Evolutionary conservation across 37 sponge, comb jelly and placozoan species (phyloP).

Genomic region (Agelas oroides): DNA sequence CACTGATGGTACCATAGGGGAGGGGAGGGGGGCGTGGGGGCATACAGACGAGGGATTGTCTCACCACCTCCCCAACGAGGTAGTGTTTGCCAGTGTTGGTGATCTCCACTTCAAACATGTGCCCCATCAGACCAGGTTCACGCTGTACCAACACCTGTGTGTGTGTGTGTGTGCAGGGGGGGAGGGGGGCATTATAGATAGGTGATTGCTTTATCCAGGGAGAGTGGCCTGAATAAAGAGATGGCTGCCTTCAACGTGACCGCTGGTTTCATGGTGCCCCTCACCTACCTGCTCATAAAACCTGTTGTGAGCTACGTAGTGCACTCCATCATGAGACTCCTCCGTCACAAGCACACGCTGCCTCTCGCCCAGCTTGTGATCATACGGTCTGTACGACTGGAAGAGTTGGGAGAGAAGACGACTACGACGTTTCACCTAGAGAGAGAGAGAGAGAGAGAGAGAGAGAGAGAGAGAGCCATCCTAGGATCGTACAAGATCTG

Average conservation of each 20-base stretch:
- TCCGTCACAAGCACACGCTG: slow-evolving; percentile 87
- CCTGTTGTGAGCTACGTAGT: slow-evolving; percentile 96
- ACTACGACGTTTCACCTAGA: too few relatives aligned
- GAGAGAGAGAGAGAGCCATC: too few relatives aligned
- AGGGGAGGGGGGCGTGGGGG: slow-evolving; percentile 10
- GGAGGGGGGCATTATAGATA: too few relatives aligned
- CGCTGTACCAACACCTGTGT: slow-evolving; percentile 76
- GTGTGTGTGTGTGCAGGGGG: too few relatives aligned
- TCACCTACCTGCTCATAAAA: slow-evolving; percentile 90
- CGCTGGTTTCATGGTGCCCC: not conserved
- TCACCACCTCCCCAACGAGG: slow-evolving; percentile 63
- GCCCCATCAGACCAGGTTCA: slow-evolving; percentile 76
- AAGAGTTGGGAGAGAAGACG: slow-evolving; percentile 54
- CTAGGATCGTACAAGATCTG: too few relatives aligned
- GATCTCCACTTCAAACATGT: slow-evolving; percentile 71
- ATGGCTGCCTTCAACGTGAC: too few relatives aligned
- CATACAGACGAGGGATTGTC: not conserved
- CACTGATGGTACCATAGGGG: slow-evolving; percentile 20
- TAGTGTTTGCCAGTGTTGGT: slow-evolving; percentile 88
- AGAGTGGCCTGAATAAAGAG: too few relatives aligned
- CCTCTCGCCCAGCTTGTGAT: slow-evolving; percentile 66
- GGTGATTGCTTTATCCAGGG: too few relatives aligned
- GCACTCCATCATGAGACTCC: slow-evolving; percentile 78
- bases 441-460: too few relatives aligned
- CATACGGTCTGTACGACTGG: slow-evolving; percentile 88